Conservation (phyloP, 2,888 invertebrate species). For the Xestobium rufovillosum region DNA sequence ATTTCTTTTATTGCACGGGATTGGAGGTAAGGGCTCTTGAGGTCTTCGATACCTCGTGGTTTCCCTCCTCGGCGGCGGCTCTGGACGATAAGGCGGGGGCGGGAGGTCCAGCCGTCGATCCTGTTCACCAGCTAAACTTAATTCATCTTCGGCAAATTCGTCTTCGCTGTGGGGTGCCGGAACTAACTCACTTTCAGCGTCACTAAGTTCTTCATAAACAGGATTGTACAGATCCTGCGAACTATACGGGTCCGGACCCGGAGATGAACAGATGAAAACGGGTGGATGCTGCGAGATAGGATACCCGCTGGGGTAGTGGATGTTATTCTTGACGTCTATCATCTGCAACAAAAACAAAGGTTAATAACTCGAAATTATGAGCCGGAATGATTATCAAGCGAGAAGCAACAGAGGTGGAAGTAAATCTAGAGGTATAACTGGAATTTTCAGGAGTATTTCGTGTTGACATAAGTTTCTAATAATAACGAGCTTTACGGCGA, state of each 20-base stretch:
- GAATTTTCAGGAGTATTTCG: too few species aligned
- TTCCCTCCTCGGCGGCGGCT: slow-evolving; percentile 40
- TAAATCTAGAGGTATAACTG: too few species aligned
- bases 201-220: slow-evolving; percentile 73
- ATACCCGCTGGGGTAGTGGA: slow-evolving; percentile 55
- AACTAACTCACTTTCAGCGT: slow-evolving; percentile 51
- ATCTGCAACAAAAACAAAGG: slow-evolving; percentile 49
- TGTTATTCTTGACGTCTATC: slow-evolving; percentile 59
- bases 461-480: too few species aligned
- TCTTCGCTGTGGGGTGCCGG: slow-evolving; percentile 68
- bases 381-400: too few species aligned
- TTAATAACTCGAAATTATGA: too few species aligned
- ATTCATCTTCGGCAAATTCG: slow-evolving; percentile 79
- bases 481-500: too few species aligned
- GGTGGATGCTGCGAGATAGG: slow-evolving; percentile 56
- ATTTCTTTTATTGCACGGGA: slow-evolving; percentile 51
- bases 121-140: slow-evolving; percentile 51
- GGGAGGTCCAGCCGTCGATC: slow-evolving; percentile 39
- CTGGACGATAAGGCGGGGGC: slow-evolving; percentile 38
- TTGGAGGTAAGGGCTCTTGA: slow-evolving; percentile 52
- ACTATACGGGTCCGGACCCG: slow-evolving; percentile 58
- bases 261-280: slow-evolving; percentile 63
- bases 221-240: slow-evolving; percentile 65
- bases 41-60: slow-evolving; percentile 50
- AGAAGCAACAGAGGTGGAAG: too few species aligned